These are phyloP conservation scores for Euspilapteryx auroguttella DNA, from an alignment of 2,888 invertebrate species.

Conservation along the genomic window DNA sequence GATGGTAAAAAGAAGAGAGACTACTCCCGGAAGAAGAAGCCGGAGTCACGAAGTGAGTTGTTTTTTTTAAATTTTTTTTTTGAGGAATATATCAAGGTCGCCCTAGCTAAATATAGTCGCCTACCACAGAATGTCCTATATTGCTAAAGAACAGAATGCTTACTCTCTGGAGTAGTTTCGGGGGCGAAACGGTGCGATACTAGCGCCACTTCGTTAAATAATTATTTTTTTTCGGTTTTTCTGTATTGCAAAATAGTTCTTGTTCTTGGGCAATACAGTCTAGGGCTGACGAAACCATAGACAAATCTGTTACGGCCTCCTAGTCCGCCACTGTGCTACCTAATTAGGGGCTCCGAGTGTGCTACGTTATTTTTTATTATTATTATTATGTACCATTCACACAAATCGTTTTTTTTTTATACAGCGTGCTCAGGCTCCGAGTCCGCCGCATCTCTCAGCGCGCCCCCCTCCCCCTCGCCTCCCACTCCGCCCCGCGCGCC, in stretches of 20 bases:
- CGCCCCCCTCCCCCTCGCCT: too few species aligned
- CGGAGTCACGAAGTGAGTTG: constrained; percentile 49
- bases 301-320: too few species aligned
- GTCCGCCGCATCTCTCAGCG: constrained; percentile 35
- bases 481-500: too few species aligned
- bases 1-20: constrained; percentile 64
- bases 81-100: too few species aligned
- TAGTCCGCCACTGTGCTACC: background rate
- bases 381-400: background rate
- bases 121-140: background rate
- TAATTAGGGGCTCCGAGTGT: too few species aligned
- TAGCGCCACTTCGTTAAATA: too few species aligned
- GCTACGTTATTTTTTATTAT: background rate
- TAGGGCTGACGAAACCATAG: too few species aligned
- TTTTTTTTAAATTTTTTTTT: too few species aligned
- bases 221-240: too few species aligned
- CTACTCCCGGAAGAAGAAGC: constrained; percentile 61
- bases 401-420: background rate
- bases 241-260: too few species aligned
- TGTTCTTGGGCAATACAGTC: too few species aligned
- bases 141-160: background rate
- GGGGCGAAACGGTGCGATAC: too few species aligned
- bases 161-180: constrained; percentile 1
- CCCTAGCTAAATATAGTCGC: constrained; percentile 7
- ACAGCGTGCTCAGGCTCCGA: constrained; percentile 46